Base-by-base conservation (phyloP, 2,113 vertebrate genomes). In the Grammomys dolichurus region DNA sequence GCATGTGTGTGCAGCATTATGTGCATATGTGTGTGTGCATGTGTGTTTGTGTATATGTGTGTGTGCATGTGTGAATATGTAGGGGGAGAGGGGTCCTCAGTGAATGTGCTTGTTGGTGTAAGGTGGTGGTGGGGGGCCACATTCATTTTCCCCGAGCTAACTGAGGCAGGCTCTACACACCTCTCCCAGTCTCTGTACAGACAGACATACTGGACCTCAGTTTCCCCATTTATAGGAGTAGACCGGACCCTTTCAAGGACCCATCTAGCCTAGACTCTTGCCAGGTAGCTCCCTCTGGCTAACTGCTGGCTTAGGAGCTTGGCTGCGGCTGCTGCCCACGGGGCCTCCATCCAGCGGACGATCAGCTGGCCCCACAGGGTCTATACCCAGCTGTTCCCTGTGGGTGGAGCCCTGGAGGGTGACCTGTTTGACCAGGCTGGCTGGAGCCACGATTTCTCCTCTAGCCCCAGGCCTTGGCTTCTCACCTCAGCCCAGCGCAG, bases 21-120 rank as follows among this genome's bases (percentile, higher is more conserved):
- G 40, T n/a, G 70, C 0, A 36, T 33, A 26, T 0, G 14, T 69
- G 1, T 1, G 3, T 0, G 14, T 7, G 6, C 60, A 24, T 14
- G 10, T 33, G 13, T 3, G 9, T 33, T 1, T 13, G 14, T 69
- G 26, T 36, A 31, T 36, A 26, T 31, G 5, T 19, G 99, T 3
- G 92, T 63, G 60, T 63, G 60, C 7, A 7, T 63, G 60, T 63
- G 60, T 67, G 65, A 51, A 51, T 51, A 9, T 67, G 26, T 31
- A 28, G 10, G 26, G 10, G 28, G 31, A 14, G 31, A 33, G 5
- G 36, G 13, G 36, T 9, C 17, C n/a, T 40, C 70, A 73, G 36
- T 1, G 5, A 7, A 3, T 22, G 43, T 31, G 87, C 1, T 2
- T 48, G 1, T n/a, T 14, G 14, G 31, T 17, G 46, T 36, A 8